Percentiles rank a stretch among this genome's conserved stretches.
phyloP scores from a whole-genome alignment of 1,140 invertebrate genomes.

The Caenorhabditis latens region DNA sequence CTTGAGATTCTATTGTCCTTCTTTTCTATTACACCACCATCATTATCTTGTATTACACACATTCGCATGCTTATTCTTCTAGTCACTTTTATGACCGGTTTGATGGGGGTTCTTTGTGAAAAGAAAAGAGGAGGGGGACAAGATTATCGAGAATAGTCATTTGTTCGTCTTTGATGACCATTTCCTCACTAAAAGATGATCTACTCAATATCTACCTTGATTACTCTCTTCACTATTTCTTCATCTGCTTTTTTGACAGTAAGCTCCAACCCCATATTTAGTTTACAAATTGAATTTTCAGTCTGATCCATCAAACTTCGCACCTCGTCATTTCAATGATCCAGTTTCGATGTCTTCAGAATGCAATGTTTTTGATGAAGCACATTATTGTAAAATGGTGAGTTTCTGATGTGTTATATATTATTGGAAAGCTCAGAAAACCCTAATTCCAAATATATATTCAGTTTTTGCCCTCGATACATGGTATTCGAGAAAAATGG shows the following conservation, averaged over 20 bases:
- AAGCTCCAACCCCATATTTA: background rate
- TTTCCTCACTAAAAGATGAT: background rate
- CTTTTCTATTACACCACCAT: conserved; percentile 12
- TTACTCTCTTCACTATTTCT: background rate
- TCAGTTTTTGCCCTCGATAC: too few relatives aligned
- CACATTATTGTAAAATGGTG: conserved; percentile 40
- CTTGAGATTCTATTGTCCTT: conserved; percentile 4
- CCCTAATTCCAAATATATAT: too few relatives aligned
- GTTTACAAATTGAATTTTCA: background rate
- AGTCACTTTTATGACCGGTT: background rate
- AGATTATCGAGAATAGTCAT: background rate
- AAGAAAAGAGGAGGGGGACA: background rate
- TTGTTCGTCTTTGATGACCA: background rate
- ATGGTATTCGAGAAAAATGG: too few relatives aligned
- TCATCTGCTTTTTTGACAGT: background rate
- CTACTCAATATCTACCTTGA: background rate
- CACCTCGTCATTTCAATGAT: background rate
- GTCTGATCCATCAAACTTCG: conserved; percentile 28
- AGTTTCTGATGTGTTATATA: too few relatives aligned
- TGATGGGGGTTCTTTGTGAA: background rate
- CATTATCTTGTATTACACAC: background rate
- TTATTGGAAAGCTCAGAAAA: too few relatives aligned
- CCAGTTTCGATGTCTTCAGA: conserved; percentile 5
- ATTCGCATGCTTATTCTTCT: conserved; percentile 3
- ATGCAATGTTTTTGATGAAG: conserved; percentile 47